These are phyloP conservation scores for Nothoprocta pentlandii DNA, from an alignment of 2,113 vertebrate genomes.

Conservation along the genomic window DNA sequence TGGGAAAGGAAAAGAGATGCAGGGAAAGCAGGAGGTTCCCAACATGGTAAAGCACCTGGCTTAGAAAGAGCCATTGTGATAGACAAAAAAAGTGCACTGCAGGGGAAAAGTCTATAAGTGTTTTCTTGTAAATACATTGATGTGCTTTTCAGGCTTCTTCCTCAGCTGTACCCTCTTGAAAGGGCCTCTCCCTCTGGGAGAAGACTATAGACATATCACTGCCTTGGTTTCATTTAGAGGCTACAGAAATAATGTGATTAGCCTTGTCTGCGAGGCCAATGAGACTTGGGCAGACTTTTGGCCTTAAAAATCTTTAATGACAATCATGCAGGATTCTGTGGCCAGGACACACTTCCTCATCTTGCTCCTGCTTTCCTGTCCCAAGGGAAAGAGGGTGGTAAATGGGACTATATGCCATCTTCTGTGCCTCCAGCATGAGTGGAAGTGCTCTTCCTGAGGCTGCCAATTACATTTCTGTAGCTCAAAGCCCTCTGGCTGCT, in stretches of 20 bases:
- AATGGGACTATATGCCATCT: background rate
- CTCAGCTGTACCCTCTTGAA: background rate
- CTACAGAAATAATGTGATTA: background rate
- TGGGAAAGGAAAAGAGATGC: background rate
- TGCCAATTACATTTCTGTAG: background rate
- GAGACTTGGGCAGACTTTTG: background rate
- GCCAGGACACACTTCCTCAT: background rate
- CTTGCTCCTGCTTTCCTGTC: background rate
- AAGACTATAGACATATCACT: background rate
- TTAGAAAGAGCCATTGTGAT: background rate
- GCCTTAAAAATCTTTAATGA: background rate
- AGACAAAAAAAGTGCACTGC: background rate
- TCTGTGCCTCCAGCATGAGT: fast-evolving
- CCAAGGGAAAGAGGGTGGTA: background rate
- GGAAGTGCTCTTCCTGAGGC: background rate
- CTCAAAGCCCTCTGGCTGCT: background rate
- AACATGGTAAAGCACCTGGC: background rate
- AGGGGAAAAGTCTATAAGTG: background rate
- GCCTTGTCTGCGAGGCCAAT: background rate
- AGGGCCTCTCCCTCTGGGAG: background rate
- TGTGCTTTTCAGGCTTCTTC: background rate
- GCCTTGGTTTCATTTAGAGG: background rate
- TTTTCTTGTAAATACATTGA: background rate
- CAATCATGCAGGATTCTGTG: background rate
- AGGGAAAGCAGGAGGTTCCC: background rate